Conservation (phyloP, 2,113 vertebrate species). For the Seriola aureovittata region DNA sequence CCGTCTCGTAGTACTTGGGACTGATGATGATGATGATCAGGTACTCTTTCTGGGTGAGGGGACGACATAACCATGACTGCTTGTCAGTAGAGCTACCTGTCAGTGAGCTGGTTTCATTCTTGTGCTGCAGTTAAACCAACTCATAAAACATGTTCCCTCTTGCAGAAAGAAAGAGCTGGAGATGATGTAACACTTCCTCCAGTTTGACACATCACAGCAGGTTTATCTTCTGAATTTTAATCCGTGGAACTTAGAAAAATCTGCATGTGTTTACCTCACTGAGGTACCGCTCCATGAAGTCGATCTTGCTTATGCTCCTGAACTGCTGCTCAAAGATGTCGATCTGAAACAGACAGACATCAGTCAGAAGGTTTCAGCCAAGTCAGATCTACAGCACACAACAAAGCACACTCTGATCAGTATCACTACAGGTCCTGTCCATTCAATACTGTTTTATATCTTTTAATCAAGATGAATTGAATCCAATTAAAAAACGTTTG, state of each 20-base stretch:
- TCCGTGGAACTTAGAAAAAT: too few species aligned
- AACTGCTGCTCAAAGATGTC: constrained; percentile 88
- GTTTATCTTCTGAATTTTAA: too few species aligned
- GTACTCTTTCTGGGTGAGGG: constrained; percentile 83
- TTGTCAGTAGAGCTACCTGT: background rate
- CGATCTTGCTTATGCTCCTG: constrained; percentile 87
- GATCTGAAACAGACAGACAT: constrained; percentile 74
- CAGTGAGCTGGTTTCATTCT: background rate
- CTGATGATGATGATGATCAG: constrained; percentile 89
- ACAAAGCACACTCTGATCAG: too few species aligned
- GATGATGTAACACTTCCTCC: background rate
- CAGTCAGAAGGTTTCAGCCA: background rate
- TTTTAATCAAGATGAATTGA: too few species aligned
- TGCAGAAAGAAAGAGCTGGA: background rate
- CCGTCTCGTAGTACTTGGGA: constrained; percentile 86
- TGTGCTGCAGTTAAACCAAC: background rate
- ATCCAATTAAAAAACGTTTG: background rate
- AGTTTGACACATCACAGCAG: background rate
- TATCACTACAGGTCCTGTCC: background rate
- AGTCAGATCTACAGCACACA: background rate
- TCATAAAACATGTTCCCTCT: background rate
- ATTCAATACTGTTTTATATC: background rate
- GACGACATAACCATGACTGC: background rate
- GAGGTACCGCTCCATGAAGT: constrained; percentile 89
- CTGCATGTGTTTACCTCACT: constrained; percentile 77